Percentiles rank a stretch among this genome's conserved stretches.
These are phyloP conservation scores for Paedocypris sp. DNA, from an alignment of 2,113 vertebrate genomes.

Conservation along the genomic window DNA sequence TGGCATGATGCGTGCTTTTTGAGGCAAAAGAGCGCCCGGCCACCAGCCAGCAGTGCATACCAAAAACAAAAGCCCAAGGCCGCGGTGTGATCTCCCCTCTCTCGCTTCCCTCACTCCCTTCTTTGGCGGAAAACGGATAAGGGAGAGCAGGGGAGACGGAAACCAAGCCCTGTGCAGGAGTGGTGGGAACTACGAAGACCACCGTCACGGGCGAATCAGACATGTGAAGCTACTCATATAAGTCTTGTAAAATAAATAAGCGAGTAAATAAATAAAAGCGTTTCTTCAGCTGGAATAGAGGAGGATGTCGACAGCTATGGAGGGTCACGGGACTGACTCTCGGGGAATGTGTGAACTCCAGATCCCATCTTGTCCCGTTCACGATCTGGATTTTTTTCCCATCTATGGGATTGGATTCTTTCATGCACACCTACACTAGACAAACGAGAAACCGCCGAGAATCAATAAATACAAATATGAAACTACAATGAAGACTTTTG, in stretches of 20 bases:
- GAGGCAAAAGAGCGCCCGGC: conserved; percentile 30
- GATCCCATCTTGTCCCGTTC: no score
- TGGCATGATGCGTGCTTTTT: neutral
- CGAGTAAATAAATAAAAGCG: neutral
- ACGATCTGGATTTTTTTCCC: no score
- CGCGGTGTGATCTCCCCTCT: conserved; percentile 37
- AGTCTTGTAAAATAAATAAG: neutral
- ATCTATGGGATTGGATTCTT: no score
- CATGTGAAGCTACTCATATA: neutral
- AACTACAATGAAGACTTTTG: no score
- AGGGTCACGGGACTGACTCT: neutral
- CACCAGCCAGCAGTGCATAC: conserved; percentile 40
- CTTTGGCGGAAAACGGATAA: conserved; percentile 43
- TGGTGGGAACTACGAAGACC: conserved; percentile 24
- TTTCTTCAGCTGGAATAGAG: neutral
- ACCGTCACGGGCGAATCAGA: conserved; percentile 7
- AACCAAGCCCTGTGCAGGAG: conserved; percentile 28
- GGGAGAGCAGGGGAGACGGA: conserved; percentile 28
- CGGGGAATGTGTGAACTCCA: neutral
- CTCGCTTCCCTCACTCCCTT: conserved; percentile 40
- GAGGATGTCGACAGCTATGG: neutral
- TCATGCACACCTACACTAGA: no score
- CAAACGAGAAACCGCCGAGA: no score
- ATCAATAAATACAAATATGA: no score
- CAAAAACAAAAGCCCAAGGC: conserved; percentile 53